Base-by-base conservation (phyloP, 2,888 invertebrate genomes). In the Piscicola geometra region DNA sequence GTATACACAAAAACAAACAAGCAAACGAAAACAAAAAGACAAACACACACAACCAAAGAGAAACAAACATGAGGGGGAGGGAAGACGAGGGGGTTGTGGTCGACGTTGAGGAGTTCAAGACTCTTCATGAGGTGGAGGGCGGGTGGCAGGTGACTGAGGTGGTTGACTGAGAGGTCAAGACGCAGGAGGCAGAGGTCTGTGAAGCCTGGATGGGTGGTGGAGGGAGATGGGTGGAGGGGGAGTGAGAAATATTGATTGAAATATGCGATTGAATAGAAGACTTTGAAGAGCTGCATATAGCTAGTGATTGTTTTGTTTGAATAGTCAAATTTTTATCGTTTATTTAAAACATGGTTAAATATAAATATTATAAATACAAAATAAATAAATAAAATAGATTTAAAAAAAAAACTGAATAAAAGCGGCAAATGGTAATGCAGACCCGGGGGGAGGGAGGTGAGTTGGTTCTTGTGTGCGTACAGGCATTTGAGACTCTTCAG, bases 131-230 rank as follows among this genome's bases (percentile, higher is more conserved):
- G 90, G 80, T 93, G 89, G 82, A 95, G 89, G 86, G 94, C 93
- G 81, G 92, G 89, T 15, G 95, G 95, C 81, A 96, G 89, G 79
- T 90, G 90, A 76, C 93, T 90, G 86, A 96, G 93, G 83, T 92
- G 90, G 87, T 96, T 96, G 84, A 91, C 91, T 86, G 94, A 92
- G 82, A 95, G 90, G 86, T 96, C 93, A 86, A 96, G 88, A 85
- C 91, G 90, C 81, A 91, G 90, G 82, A 96, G 89, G 5, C 32
- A n/a, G 35, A 73, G 21, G 33, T 33, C 56, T 9, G 56, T 25
- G n/a, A 76, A 28, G 30, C n/a, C 75, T 75, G 67, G 5, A 30
- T 3, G 12, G 2, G 60, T 25, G 60, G 5, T 21, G n/a, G 15
- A 50, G n/a, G 52, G n/a, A n/a, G n/a, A n/a, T n/a, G n/a, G n/a